These are phyloP conservation scores for Xiphorhynchus erythropygius DNA, from an alignment of 2,797 vertebrate species.

Conservation along the genomic window DNA sequence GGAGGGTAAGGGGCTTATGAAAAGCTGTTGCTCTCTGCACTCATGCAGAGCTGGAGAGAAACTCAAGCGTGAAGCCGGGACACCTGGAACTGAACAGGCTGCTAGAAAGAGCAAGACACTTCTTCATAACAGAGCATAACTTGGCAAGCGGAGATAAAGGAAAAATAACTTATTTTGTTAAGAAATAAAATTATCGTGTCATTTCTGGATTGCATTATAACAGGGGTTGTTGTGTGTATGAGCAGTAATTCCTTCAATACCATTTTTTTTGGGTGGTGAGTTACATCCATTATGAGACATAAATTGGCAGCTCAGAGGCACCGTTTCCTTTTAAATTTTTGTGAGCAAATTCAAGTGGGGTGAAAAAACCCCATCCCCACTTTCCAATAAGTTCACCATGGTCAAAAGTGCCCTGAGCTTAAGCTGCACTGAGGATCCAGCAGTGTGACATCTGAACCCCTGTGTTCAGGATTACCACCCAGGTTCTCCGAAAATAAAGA, in stretches of 20 bases:
- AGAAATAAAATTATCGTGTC: neutral
- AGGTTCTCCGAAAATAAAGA: neutral
- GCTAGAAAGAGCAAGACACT: neutral
- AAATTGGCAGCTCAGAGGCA: neutral
- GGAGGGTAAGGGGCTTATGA: neutral
- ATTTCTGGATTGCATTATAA: neutral
- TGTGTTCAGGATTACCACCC: neutral
- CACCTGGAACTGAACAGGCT: rapidly evolving
- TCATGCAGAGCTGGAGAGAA: neutral
- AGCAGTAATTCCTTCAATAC: neutral
- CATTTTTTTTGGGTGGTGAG: neutral
- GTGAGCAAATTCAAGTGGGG: neutral
- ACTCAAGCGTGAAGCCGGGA: rapidly evolving
- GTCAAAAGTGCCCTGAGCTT: neutral
- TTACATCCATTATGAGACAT: neutral
- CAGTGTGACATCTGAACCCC: rapidly evolving
- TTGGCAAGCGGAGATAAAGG: neutral
- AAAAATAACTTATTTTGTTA: neutral
- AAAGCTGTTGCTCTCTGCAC: neutral
- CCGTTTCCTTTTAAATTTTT: neutral
- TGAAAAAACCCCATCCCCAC: neutral
- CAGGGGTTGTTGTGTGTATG: rapidly evolving
- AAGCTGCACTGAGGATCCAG: neutral
- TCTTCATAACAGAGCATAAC: neutral
- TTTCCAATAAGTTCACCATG: neutral